Conservation (phyloP, 1,140 invertebrate genomes). For the Neodiprion pinetum region DNA sequence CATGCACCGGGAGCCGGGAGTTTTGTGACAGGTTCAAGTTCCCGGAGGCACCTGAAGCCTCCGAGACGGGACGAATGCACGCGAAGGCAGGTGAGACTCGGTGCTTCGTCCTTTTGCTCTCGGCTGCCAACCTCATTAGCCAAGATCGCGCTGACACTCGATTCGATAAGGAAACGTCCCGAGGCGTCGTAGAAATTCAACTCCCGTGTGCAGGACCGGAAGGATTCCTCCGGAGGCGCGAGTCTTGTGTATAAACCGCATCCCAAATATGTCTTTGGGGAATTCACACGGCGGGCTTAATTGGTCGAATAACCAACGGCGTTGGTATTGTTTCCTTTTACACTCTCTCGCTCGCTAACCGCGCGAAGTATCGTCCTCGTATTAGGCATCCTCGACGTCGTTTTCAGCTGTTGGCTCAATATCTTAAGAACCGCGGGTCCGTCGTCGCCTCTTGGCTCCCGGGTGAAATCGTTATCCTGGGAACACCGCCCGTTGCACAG, state of each 20-base stretch:
- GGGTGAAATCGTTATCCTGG: too few species aligned
- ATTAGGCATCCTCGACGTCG: background rate
- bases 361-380: background rate
- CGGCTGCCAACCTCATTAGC: slow-evolving; percentile 3
- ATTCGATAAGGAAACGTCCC: background rate
- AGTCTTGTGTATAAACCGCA: background rate
- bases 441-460: too few species aligned
- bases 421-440: background rate
- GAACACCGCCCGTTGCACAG: too few species aligned
- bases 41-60: slow-evolving; percentile 1
- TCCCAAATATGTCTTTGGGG: background rate
- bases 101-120: background rate
- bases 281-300: background rate
- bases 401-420: background rate
- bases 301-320: slow-evolving; percentile 1
- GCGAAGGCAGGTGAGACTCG: slow-evolving; percentile 14
- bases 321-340: background rate
- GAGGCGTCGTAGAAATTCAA: background rate
- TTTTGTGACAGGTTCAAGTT: slow-evolving; percentile 14
- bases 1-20: background rate
- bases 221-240: background rate
- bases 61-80: slow-evolving; percentile 2
- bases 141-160: slow-evolving; percentile 1
- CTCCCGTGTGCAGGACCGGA: background rate
- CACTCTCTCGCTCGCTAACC: background rate